phyloP scores from a whole-genome alignment of 64 coral and sea anemone species.

The Porites lutea region DNA sequence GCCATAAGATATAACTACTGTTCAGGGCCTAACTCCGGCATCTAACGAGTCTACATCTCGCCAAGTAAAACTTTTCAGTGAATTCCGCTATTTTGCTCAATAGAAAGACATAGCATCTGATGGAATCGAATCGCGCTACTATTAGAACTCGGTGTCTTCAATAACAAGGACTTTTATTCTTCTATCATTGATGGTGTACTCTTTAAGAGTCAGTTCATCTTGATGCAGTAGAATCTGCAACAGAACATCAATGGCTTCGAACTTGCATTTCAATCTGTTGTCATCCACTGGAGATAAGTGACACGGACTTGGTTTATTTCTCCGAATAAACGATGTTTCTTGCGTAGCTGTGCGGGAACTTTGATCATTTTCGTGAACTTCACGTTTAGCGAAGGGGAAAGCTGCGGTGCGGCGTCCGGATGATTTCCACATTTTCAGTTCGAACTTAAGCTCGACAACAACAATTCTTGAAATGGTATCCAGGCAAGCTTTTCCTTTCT shows the following conservation, averaged over 20 bases:
- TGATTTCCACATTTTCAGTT: conserved; percentile 20
- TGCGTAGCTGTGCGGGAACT: background rate
- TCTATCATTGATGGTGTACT: conserved; percentile 72
- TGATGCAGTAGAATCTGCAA: conserved; percentile 71
- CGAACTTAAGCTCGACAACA: background rate
- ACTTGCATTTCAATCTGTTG: conserved; percentile 35
- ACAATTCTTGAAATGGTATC: no score
- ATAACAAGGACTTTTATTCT: conserved; percentile 81
- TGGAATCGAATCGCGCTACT: no score
- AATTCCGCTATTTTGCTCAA: no score
- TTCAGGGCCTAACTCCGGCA: no score
- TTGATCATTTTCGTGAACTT: background rate
- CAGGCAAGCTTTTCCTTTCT: no score
- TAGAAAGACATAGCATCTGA: no score
- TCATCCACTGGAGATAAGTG: background rate
- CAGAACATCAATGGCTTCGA: conserved; percentile 66
- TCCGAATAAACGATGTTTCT: background rate
- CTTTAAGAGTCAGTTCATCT: conserved; percentile 66
- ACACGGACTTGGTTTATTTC: background rate
- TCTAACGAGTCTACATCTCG: no score
- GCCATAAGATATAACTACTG: no score
- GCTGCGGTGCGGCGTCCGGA: background rate
- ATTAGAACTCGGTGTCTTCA: conserved; percentile 71
- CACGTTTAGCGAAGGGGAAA: conserved; percentile 8
- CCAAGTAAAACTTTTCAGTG: no score